phyloP scores from a whole-genome alignment of 2,888 invertebrate species.

The Linyphia triangularis region DNA sequence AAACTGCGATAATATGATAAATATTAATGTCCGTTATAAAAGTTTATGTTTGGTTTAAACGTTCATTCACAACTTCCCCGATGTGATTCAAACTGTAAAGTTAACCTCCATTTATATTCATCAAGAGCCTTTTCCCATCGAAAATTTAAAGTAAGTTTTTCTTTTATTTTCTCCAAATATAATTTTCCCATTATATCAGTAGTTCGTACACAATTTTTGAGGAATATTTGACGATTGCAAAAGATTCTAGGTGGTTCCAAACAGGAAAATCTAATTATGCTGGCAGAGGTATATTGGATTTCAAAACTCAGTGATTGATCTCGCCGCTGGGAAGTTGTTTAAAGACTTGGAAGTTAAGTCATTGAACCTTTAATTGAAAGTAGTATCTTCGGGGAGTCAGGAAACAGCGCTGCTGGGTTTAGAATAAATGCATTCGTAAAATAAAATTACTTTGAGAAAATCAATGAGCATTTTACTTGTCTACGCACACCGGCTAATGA shows the following conservation, averaged over 20 bases:
- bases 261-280: background rate
- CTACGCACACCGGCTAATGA: background rate
- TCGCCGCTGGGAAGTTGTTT: background rate
- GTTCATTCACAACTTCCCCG: no score
- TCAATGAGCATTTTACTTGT: background rate
- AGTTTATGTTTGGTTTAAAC: no score
- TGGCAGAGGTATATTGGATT: background rate
- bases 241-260: background rate
- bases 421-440: background rate
- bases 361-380: background rate
- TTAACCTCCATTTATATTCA: no score
- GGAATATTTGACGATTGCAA: background rate
- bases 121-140: no score
- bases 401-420: background rate
- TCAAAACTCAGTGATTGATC: background rate
- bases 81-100: no score
- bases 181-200: background rate
- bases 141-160: background rate
- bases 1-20: no score
- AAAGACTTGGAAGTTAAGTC: background rate
- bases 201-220: background rate
- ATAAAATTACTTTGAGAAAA: background rate
- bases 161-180: background rate
- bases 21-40: no score
- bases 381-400: background rate